Percentiles rank a stretch among this genome's conserved stretches.
Conservation (phyloP, 2,113 vertebrate species). For the Xerus inauris region DNA sequence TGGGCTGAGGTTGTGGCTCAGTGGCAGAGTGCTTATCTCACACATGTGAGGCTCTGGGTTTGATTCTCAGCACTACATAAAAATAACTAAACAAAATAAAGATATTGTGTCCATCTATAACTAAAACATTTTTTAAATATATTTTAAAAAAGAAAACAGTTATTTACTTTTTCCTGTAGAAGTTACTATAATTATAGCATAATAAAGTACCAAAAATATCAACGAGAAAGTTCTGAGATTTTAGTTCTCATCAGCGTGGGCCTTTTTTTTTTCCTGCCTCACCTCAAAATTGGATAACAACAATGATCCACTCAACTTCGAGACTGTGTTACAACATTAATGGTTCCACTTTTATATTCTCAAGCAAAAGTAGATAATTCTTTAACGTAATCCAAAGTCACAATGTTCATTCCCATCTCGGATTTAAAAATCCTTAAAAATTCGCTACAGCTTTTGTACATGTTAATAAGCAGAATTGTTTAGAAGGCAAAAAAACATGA, state of each 20-base stretch:
- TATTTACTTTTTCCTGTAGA: constrained; percentile 31
- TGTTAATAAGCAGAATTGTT: constrained; percentile 6
- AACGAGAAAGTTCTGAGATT: constrained; percentile 39
- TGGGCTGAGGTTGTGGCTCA: too few species aligned
- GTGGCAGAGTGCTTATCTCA: too few species aligned
- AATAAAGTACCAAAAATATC: not conserved
- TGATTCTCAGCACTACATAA: too few species aligned
- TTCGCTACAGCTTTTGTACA: not conserved
- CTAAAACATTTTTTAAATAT: too few species aligned
- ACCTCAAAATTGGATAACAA: constrained; percentile 38
- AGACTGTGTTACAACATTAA: constrained; percentile 38
- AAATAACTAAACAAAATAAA: too few species aligned
- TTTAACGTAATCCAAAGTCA: not conserved
- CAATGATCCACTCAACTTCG: not conserved
- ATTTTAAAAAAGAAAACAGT: too few species aligned
- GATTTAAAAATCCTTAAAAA: constrained; percentile 14
- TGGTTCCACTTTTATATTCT: constrained; percentile 14
- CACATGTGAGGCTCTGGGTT: too few species aligned
- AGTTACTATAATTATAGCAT: not conserved
- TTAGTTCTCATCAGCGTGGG: not conserved
- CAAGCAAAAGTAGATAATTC: not conserved
- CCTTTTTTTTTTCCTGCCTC: not conserved
- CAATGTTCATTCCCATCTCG: not conserved
- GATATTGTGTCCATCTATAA: too few species aligned
- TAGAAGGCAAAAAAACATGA: not conserved